Evolutionary conservation across 2,888 invertebrate species (phyloP).

Genomic region (Epicampocera succincta): DNA sequence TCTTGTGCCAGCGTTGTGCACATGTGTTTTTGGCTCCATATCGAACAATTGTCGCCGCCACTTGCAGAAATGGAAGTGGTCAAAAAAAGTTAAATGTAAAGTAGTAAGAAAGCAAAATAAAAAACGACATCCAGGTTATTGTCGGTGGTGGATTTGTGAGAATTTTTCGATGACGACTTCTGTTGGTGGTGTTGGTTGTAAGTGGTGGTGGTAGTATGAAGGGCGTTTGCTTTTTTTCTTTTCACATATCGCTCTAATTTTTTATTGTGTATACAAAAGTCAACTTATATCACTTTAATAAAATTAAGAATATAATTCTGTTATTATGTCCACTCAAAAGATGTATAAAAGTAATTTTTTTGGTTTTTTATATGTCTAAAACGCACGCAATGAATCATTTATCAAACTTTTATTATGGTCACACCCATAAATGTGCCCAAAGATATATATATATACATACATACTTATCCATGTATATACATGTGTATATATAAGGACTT

Average conservation of each 20-base stretch:
- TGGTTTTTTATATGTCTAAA: constrained; percentile 5
- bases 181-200: constrained; percentile 29
- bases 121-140: constrained; percentile 54
- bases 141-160: constrained; percentile 57
- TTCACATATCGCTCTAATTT: constrained; percentile 32
- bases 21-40: constrained; percentile 49
- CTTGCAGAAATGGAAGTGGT: constrained; percentile 41
- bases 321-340: constrained; percentile 11
- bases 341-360: background rate
- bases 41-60: constrained; percentile 45
- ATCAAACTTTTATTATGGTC: constrained; percentile 45
- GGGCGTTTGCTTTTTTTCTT: constrained; percentile 64
- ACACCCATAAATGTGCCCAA: constrained; percentile 57
- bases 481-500: too few species aligned
- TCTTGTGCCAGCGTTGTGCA: background rate
- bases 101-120: constrained; percentile 26
- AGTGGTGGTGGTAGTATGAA: constrained; percentile 57
- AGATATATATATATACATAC: background rate
- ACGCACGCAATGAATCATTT: constrained; percentile 35
- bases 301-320: constrained; percentile 36
- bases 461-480: background rate
- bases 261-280: constrained; percentile 23
- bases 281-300: constrained; percentile 38
- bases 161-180: constrained; percentile 25
- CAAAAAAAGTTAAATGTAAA: constrained; percentile 44